Evolutionary conservation across 2,797 vertebrate species (phyloP).

Genomic region (Premnoplex brunnescens): DNA sequence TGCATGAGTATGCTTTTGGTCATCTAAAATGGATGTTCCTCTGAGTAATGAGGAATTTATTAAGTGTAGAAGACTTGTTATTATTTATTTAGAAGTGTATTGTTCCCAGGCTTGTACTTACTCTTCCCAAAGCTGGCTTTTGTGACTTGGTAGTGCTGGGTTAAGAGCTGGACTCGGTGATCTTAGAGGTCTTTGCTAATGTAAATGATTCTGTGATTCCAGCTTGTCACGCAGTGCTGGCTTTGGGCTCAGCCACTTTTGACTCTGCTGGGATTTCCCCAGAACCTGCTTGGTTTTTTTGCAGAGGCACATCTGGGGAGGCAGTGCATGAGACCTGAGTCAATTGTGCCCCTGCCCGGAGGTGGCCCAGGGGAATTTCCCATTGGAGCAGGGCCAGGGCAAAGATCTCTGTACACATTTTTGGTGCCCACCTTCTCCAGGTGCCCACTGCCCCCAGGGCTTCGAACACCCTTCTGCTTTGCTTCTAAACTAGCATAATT

Average conservation of each 20-base stretch:
- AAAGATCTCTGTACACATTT: not conserved
- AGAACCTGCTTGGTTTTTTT: not conserved
- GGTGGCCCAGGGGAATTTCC: not conserved
- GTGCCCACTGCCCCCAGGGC: not conserved
- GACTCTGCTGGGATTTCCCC: not conserved
- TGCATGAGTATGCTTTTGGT: not conserved
- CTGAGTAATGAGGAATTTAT: not conserved
- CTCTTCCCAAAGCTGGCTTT: not conserved
- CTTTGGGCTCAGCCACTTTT: not conserved
- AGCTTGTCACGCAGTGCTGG: not conserved
- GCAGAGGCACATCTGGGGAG: not conserved
- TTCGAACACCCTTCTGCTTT: not conserved
- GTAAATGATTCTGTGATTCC: not conserved
- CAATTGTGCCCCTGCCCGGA: not conserved
- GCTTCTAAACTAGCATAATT: not conserved
- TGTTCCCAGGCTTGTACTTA: not conserved
- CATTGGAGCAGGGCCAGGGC: not conserved
- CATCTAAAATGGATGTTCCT: not conserved
- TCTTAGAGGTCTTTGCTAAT: not conserved
- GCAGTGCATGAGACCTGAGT: fast-evolving
- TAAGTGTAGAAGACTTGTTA: not conserved
- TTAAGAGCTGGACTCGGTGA: not conserved
- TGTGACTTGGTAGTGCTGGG: not conserved
- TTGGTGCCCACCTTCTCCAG: not conserved
- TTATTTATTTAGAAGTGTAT: not conserved